Evolutionary conservation across 2,113 vertebrate species (phyloP).

Genomic region (Psophia crepitans): DNA sequence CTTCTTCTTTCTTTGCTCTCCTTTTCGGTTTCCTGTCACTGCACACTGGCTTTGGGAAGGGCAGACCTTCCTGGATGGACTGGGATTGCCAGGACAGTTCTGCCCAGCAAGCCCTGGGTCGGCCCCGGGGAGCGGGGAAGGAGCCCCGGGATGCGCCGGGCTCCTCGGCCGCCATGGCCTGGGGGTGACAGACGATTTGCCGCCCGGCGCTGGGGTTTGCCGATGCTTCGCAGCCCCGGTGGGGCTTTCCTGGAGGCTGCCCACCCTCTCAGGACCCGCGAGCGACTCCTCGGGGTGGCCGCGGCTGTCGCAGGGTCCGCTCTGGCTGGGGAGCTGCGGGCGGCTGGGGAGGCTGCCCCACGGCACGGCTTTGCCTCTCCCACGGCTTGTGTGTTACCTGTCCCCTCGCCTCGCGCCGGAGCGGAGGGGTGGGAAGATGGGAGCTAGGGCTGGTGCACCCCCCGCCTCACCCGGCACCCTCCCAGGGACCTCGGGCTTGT

Average conservation of each 20-base stretch:
- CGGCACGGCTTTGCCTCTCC: not conserved
- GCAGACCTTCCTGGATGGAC: not conserved
- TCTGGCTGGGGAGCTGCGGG: not conserved
- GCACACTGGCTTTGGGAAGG: not conserved
- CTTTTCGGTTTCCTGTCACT: constrained; percentile 24
- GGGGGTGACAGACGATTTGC: not conserved
- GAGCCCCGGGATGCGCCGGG: not conserved
- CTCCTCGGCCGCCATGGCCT: not conserved
- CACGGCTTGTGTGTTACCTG: not conserved
- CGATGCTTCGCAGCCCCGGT: not conserved
- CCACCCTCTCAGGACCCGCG: not conserved
- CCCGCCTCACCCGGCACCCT: not conserved
- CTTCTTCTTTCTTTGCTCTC: not conserved
- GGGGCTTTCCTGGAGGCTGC: not conserved
- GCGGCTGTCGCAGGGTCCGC: accelerated
- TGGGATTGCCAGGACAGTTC: not conserved
- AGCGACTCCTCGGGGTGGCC: not conserved
- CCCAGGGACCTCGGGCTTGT: not conserved
- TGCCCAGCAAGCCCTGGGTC: not conserved
- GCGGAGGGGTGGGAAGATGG: not conserved
- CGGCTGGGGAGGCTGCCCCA: not conserved
- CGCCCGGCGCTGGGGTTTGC: not conserved
- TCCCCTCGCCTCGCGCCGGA: not conserved
- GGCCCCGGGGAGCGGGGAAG: not conserved
- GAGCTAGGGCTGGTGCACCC: not conserved